These are phyloP conservation scores for Herpetotheres cachinnans DNA, from an alignment of 2,113 vertebrate genomes.

Conservation along the genomic window DNA sequence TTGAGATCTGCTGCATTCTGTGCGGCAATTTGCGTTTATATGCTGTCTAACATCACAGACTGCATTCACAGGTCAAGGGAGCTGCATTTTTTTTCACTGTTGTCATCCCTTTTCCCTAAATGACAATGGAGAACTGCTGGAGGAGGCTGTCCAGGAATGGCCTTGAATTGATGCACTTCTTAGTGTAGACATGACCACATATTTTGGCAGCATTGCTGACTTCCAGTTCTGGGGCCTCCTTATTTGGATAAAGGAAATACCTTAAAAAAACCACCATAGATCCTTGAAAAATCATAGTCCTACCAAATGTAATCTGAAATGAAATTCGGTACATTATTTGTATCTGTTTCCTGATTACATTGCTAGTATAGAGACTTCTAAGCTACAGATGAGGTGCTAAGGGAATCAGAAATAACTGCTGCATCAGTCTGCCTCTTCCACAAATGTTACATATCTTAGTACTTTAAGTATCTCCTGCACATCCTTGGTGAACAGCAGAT, in stretches of 20 bases:
- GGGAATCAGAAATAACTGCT: constrained; percentile 19
- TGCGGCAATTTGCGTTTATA: background rate
- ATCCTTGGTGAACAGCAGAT: background rate
- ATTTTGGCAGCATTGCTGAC: background rate
- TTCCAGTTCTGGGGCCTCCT: background rate
- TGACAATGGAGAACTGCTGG: background rate
- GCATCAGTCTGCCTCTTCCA: background rate
- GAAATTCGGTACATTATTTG: background rate
- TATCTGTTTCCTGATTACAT: background rate
- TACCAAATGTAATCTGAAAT: background rate
- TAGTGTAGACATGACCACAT: background rate
- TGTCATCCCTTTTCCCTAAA: background rate
- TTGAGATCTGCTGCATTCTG: background rate
- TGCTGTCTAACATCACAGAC: background rate
- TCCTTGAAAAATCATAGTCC: background rate
- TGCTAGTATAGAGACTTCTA: background rate
- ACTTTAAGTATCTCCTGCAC: background rate
- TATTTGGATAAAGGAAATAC: background rate
- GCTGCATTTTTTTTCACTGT: background rate
- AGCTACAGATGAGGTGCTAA: background rate
- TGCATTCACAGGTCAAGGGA: background rate
- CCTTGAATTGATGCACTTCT: background rate
- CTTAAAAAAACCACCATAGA: background rate
- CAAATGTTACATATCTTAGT: background rate
- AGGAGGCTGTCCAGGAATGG: background rate